These are phyloP conservation scores for Lates calcarifer DNA, from an alignment of 2,113 vertebrate genomes.

Conservation along the genomic window DNA sequence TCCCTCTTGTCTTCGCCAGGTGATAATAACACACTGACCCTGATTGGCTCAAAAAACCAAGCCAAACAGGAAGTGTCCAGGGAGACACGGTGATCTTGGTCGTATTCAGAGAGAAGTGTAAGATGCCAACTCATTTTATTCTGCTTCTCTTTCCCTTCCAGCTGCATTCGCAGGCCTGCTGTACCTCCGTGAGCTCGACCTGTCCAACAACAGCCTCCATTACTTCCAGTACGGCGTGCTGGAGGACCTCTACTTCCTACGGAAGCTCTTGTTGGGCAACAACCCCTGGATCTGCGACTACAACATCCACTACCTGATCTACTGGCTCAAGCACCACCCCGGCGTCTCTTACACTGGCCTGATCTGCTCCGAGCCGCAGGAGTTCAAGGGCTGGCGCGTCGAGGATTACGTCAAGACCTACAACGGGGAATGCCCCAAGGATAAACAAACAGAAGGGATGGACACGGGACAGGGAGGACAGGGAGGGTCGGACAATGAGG, in stretches of 20 bases:
- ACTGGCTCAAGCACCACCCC: conserved; percentile 97
- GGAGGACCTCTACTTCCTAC: conserved; percentile 96
- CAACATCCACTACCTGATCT: conserved; percentile 97
- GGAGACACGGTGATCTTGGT: neutral
- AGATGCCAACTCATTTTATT: neutral
- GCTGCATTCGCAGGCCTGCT: conserved; percentile 93
- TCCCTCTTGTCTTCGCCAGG: too few species aligned
- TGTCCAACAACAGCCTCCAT: conserved; percentile 94
- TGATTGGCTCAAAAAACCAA: too few species aligned
- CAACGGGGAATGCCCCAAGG: conserved; percentile 95
- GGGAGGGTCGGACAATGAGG: conserved; percentile 77
- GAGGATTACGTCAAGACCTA: conserved; percentile 96
- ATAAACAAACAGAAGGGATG: conserved; percentile 82
- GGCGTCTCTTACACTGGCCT: conserved; percentile 90
- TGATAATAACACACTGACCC: too few species aligned
- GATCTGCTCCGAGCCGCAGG: conserved; percentile 89
- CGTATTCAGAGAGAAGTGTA: neutral
- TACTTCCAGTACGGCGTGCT: conserved; percentile 95
- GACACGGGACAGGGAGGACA: conserved; percentile 77
- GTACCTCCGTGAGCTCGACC: conserved; percentile 92
- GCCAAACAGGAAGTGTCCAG: too few species aligned
- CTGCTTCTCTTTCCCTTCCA: conserved; percentile 68
- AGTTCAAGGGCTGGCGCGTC: conserved; percentile 94
- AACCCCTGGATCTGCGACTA: conserved; percentile 99
- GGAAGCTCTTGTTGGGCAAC: conserved; percentile 88